Percentiles rank a stretch among this genome's conserved stretches.
These are phyloP conservation scores for Drosophila triauraria DNA, from an alignment of 1,140 invertebrate genomes.

Conservation along the genomic window DNA sequence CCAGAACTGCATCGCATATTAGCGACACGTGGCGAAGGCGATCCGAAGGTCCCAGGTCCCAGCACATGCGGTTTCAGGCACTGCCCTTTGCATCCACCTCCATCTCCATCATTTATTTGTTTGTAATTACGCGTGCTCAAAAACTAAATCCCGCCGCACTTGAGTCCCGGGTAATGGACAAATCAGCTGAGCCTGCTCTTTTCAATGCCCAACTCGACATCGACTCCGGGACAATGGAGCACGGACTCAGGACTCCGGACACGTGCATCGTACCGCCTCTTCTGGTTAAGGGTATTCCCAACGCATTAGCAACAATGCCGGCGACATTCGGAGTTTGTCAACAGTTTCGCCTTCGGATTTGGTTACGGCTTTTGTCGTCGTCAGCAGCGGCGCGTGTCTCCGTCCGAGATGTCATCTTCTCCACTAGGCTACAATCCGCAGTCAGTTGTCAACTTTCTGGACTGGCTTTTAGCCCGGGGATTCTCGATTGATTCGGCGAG, in stretches of 20 bases:
- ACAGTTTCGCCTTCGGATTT: conserved; percentile 69
- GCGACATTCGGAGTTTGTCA: conserved; percentile 79
- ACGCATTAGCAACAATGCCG: conserved; percentile 67
- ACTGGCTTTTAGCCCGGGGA: conserved; percentile 63
- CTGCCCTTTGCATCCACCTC: conserved; percentile 4
- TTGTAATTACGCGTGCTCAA: conserved; percentile 81
- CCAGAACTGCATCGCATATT: conserved; percentile 57
- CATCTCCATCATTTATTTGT: conserved; percentile 70
- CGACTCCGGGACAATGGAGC: conserved; percentile 14
- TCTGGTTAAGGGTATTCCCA: conserved; percentile 45
- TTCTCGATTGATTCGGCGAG: conserved; percentile 70
- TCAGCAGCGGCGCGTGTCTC: conserved; percentile 58
- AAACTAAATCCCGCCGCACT: conserved; percentile 77
- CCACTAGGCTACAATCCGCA: conserved; percentile 38
- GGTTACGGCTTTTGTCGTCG: conserved; percentile 60
- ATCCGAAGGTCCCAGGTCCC: conserved; percentile 19
- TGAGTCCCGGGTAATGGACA: conserved; percentile 42
- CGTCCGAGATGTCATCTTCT: conserved; percentile 43
- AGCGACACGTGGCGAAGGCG: conserved; percentile 74
- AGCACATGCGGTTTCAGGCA: conserved; percentile 61
- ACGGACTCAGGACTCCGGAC: conserved; percentile 3
- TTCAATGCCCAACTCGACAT: conserved; percentile 33
- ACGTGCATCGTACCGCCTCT: conserved; percentile 39
- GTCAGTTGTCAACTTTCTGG: conserved; percentile 71
- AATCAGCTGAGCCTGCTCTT: conserved; percentile 54